Evolutionary conservation across 2,113 vertebrate species (phyloP).

Genomic region (Pogona vitticeps): DNA sequence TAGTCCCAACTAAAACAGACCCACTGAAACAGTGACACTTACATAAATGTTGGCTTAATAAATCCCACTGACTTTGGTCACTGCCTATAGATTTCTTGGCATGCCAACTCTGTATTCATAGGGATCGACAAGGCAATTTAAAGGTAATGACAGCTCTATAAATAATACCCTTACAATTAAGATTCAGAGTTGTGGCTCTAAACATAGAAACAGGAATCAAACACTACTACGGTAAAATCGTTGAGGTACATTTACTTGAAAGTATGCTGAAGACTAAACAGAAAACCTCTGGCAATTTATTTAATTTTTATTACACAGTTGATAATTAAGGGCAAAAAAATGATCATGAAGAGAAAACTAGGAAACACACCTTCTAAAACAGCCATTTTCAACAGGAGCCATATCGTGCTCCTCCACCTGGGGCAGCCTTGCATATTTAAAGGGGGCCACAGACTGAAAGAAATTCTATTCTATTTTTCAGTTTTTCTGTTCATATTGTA

Average conservation of each 20-base stretch:
- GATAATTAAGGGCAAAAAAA: background rate
- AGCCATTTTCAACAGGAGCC: too few relatives aligned
- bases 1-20: too few relatives aligned
- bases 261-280: background rate
- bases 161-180: background rate
- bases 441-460: too few relatives aligned
- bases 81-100: background rate
- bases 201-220: background rate
- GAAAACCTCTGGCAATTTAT: constrained; percentile 14
- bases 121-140: background rate
- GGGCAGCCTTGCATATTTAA: too few relatives aligned
- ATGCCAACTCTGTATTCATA: background rate
- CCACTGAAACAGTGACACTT: too few relatives aligned
- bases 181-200: background rate
- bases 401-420: too few relatives aligned
- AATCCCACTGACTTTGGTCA: background rate
- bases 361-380: background rate
- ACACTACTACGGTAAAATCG: background rate
- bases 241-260: background rate
- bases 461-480: too few relatives aligned
- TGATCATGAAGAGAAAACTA: background rate
- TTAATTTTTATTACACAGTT: background rate
- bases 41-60: too few relatives aligned
- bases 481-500: too few relatives aligned
- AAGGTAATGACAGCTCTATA: background rate